phyloP scores from a whole-genome alignment of 2,888 invertebrate species.

The Catocala sponsa region DNA sequence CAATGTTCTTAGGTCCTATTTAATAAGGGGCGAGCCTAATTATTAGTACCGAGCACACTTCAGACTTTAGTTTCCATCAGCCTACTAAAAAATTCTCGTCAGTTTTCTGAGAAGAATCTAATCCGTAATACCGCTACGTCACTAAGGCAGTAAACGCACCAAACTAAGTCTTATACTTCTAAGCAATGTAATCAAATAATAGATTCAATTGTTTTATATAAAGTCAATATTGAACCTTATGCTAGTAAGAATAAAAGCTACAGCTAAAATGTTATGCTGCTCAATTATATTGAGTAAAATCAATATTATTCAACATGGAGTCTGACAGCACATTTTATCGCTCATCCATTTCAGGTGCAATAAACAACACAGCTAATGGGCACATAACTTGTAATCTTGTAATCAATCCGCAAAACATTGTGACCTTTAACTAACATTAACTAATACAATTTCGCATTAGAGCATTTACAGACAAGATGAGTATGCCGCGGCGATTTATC shows the following conservation, averaged over 20 bases:
- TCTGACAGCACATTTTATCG: conserved; percentile 45
- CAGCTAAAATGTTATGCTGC: background rate
- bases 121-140: too few species aligned
- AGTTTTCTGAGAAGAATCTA: too few species aligned
- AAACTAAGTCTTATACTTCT: too few species aligned
- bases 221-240: background rate
- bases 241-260: background rate
- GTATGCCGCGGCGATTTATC: too few species aligned
- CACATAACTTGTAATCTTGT: conserved; percentile 52
- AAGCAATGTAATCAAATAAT: too few species aligned
- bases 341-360: conserved; percentile 41
- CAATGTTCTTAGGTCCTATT: too few species aligned
- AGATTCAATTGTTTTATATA: too few species aligned
- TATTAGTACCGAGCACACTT: too few species aligned
- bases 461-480: conserved; percentile 2
- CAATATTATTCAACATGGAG: conserved; percentile 28
- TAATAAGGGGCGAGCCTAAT: too few species aligned
- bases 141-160: too few species aligned
- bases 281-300: conserved; percentile 14
- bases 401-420: conserved; percentile 47
- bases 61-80: too few species aligned
- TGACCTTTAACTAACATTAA: conserved; percentile 48
- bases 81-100: too few species aligned
- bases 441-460: conserved; percentile 44
- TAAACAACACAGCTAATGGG: conserved; percentile 45